Percentiles rank a stretch among this genome's conserved stretches.
Conservation (phyloP, 2,113 vertebrate species). For the Recurvirostra avosetta region DNA sequence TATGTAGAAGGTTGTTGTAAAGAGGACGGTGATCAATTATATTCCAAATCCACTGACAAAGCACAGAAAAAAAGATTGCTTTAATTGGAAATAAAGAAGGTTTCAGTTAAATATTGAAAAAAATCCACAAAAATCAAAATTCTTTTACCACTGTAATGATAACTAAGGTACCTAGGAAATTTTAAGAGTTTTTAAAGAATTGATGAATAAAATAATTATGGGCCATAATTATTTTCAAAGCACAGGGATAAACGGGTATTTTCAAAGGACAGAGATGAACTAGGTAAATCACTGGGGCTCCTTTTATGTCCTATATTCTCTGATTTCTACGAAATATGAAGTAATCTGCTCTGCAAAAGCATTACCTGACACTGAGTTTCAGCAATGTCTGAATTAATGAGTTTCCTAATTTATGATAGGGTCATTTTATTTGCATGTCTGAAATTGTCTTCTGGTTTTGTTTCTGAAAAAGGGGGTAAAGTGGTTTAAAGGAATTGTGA, state of each 20-base stretch:
- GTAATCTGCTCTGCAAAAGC: too few relatives aligned
- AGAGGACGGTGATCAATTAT: slow-evolving; percentile 56
- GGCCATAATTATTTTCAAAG: background rate
- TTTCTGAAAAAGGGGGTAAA: too few relatives aligned
- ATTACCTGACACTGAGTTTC: too few relatives aligned
- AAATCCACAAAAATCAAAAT: background rate
- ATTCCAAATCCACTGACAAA: background rate
- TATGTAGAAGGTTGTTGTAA: slow-evolving; percentile 61
- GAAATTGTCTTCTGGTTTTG: too few relatives aligned
- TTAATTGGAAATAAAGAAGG: slow-evolving; percentile 8
- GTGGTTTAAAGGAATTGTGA: background rate
- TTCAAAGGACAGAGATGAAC: background rate
- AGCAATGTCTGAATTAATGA: too few relatives aligned
- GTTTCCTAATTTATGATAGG: too few relatives aligned
- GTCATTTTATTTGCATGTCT: too few relatives aligned
- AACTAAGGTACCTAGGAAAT: background rate
- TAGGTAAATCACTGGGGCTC: background rate
- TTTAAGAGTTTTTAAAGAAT: background rate
- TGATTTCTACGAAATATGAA: too few relatives aligned
- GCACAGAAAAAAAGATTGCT: background rate
- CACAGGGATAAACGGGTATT: too few relatives aligned
- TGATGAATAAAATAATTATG: background rate
- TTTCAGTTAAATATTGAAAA: background rate
- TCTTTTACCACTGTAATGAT: background rate
- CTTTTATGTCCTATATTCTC: background rate